Base-by-base conservation (phyloP, 2,888 invertebrate species). In the Leistus spinibarbis region DNA sequence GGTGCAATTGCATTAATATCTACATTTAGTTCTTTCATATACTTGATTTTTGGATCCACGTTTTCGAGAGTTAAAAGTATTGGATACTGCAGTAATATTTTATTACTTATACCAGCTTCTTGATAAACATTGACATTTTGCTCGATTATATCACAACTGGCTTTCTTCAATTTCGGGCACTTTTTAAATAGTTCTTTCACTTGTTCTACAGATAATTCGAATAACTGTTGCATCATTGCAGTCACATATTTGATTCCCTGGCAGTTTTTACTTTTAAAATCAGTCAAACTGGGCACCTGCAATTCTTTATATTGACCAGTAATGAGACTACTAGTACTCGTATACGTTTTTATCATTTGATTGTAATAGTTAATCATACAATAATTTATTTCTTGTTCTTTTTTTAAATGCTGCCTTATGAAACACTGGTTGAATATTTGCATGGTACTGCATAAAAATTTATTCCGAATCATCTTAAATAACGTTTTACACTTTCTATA, bases 1-100 rank as follows among this genome's bases (percentile, higher is more conserved):
- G 82, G 80, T 16, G 79, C 78, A 7, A 78, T 79, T 24, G 78
- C 76, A 76, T 81, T 81, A n/a, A 85, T 76, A 77, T 81, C 79
- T 66, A 79, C 78, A 2, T 79, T 77, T 57, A 83, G 69, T 19
- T 76, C 67, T 77, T 80, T 80, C 13, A 84, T 69, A 24, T 80
- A 22, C 1, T 78, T 23, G 3, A 84, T 69, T 79, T 82, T 83
- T 7, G 69, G 17, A 54, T 76, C 56, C 20, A 83, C 54, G 76
- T 80, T 70, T 13, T 77, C 65, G 66, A 79, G 78, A 3, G 79
- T 77, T 69, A 85, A 79, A 53, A 84, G 73, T 73, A 81, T 79
- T 27, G 84, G 83, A 78, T 81, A 80, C 54, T 78, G 79, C 10
- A 80, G 17, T 23, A 84, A 72, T 2, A 79, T 80, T 9, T 79